Base-by-base conservation (phyloP, 2,797 vertebrate genomes). In the Takifugu rubripes region DNA sequence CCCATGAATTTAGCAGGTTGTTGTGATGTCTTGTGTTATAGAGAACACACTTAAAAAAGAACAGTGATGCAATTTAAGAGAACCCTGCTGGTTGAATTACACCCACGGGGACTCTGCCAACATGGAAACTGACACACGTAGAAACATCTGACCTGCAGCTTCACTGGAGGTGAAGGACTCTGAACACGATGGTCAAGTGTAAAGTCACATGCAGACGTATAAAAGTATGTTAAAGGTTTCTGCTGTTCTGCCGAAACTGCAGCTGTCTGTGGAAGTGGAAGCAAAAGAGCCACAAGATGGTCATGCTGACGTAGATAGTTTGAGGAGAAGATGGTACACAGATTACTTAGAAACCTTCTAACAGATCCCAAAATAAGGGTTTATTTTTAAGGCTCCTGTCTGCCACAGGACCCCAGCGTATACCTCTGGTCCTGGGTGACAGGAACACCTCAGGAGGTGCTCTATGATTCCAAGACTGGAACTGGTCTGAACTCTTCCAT, bases 271-370 rank as follows among this genome's bases (percentile, higher is more conserved):
- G n/a, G 42, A 17, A 67, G 52, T 31, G 16, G 45, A 54, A 61
- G 27, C 5, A 14, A n/a, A 53, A 3, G 16, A 27, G 11, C 16
- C 2, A 26, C 4, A 15, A n/a, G 21, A 14, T 5, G 17, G 3
- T 24, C 3, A 15, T 17, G 56, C 47, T 66, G 62, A 71, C 2
- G 2, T 1, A 2, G 33, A 15, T 9, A 25, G 40, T 58, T 68
- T 66, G 45, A 56, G 24, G 3, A 21, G 27, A 56, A 4, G 2
- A 48, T 0, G 16, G 51, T 5, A 44, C 21, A 21, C 21, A 21
- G 21, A 21, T 21, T 21, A 21, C 21, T 21, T 21, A 21, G 21
- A 21, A 21, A 21, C 21, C 21, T 21, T 21, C 21, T 21, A 21
- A 21, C 21, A 17, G 1, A 17, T 40, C 12, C 10, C 31, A 33